Evolutionary conservation across 2,113 vertebrate species (phyloP).

Genomic region (Cavia porcellus): DNA sequence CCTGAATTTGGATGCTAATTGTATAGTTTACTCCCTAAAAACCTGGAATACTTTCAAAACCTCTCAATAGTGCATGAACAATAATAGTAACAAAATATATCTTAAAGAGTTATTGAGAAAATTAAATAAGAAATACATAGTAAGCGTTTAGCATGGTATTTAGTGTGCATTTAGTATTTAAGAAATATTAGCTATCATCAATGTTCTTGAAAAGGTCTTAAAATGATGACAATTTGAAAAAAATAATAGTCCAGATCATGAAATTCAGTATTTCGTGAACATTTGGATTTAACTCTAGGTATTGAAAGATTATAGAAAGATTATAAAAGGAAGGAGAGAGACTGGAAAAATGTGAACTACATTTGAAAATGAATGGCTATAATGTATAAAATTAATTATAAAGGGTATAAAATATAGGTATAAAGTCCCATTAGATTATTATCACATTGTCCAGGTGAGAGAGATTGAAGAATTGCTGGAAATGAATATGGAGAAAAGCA

Average conservation of each 20-base stretch:
- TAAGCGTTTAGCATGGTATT: background rate
- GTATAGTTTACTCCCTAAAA: background rate
- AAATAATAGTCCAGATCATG: background rate
- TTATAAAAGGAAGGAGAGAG: background rate
- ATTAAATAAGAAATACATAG: background rate
- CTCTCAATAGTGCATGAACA: background rate
- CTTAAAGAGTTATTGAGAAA: background rate
- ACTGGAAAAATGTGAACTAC: background rate
- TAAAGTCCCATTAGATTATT: background rate
- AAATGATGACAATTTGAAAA: background rate
- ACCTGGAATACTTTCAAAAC: background rate
- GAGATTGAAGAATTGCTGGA: background rate
- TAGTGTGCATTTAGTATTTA: background rate
- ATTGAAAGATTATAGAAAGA: background rate
- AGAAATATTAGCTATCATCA: background rate
- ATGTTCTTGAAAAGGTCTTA: background rate
- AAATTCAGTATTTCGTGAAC: constrained; percentile 36
- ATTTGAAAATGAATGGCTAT: background rate
- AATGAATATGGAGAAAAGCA: background rate
- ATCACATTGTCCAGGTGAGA: background rate
- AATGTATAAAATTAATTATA: background rate
- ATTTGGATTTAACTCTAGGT: background rate
- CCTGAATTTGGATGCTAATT: background rate
- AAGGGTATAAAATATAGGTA: background rate
- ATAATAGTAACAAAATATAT: background rate